phyloP scores from a whole-genome alignment of 2,797 vertebrate species.

The Pseudopleuronectes americanus region DNA sequence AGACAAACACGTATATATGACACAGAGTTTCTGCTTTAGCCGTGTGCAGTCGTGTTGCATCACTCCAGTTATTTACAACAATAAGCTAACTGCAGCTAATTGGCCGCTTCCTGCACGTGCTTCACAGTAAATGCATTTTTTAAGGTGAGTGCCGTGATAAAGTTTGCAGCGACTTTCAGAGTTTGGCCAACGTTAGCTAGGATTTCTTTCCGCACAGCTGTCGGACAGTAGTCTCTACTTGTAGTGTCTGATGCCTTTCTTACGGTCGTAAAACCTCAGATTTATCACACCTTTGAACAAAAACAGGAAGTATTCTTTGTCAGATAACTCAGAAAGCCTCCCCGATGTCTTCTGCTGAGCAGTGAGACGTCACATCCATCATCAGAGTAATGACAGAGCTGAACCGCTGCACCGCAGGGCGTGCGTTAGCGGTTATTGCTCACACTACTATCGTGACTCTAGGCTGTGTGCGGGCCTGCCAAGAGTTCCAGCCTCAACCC shows the following conservation, averaged over 20 bases:
- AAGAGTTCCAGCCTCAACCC: slow-evolving; percentile 48
- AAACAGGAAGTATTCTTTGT: slow-evolving; percentile 11
- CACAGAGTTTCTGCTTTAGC: no score
- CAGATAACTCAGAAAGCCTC: background rate
- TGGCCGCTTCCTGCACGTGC: background rate
- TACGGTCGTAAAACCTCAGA: background rate
- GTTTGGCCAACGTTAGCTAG: no score
- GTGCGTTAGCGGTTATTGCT: slow-evolving; percentile 61
- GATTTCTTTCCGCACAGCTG: no score
- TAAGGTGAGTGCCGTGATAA: background rate
- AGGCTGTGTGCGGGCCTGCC: slow-evolving; percentile 45
- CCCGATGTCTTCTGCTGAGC: background rate
- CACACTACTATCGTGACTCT: slow-evolving; percentile 52
- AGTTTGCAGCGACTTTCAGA: background rate
- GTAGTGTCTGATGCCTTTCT: background rate
- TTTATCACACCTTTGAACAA: background rate
- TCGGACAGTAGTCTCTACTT: no score
- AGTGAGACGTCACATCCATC: slow-evolving; percentile 62
- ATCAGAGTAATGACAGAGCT: slow-evolving; percentile 43
- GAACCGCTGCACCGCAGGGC: slow-evolving; percentile 58
- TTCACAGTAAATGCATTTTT: background rate
- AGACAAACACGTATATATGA: background rate
- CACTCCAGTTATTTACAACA: no score
- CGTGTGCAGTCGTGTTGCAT: no score
- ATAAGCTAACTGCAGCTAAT: no score